Evolutionary conservation across 1,140 invertebrate genomes (phyloP).

Genomic region (Prorops nasuta): DNA sequence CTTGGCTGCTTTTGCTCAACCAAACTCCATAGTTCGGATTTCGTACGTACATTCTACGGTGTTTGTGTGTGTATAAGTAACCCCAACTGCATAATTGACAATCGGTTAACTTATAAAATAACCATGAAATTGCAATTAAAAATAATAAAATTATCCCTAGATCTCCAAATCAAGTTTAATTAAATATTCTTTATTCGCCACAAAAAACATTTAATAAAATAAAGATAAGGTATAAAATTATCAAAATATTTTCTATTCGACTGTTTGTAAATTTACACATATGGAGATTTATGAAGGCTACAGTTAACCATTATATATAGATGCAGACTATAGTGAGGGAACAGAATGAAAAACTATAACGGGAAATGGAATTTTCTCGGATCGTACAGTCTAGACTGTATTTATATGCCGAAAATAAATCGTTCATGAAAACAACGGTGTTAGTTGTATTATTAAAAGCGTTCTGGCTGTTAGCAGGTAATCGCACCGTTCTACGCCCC

Average conservation of each 20-base stretch:
- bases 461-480: neutral
- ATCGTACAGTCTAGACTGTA: neutral
- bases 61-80: neutral
- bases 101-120: neutral
- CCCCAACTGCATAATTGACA: neutral
- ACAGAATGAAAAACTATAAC: neutral
- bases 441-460: constrained; percentile 6
- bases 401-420: constrained; percentile 11
- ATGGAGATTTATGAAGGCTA: neutral
- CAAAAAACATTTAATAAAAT: too few species aligned
- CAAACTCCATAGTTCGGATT: neutral
- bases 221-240: too few species aligned
- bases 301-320: neutral
- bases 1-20: constrained; percentile 6
- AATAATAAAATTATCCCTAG: neutral
- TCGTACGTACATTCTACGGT: neutral
- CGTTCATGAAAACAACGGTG: neutral
- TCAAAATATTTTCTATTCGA: too few species aligned
- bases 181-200: neutral
- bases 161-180: neutral
- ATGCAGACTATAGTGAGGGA: neutral
- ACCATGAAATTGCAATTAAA: neutral
- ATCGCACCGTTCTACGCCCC: neutral
- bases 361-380: neutral
- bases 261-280: neutral